Base-by-base conservation (phyloP, 1,140 invertebrate species). In the Hyphantria cunea region DNA sequence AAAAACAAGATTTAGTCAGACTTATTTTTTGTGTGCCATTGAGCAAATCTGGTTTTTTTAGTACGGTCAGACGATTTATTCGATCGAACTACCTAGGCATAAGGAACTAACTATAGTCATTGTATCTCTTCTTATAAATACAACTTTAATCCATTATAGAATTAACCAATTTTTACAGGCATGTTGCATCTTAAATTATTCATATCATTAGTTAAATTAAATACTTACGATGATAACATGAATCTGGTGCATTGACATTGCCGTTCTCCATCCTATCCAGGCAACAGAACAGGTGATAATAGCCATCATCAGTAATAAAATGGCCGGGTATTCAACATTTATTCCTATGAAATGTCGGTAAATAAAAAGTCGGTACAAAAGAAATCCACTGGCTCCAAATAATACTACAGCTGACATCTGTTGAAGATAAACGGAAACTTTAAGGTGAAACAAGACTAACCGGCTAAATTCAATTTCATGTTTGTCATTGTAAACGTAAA, bases 361-460 rank as follows among this genome's bases (percentile, higher is more conserved):
- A 34, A 92, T 76, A 33, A 92, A 86, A 13, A 93, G 70, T 49
- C 87, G 83, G 74, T 93, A 92, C 33, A 93, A 74, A 41, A 93
- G 87, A 72, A 89, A 89, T 14, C 92, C 84, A 56, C 91, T 92
- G 5, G 78, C 80, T 32, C 81, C 72, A 49, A 89, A 90, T 42
- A 92, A 74, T 31, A 91, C 80, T 3, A 89, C 60, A 53, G 92
- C 92, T 72, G 91, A 92, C 76, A 93, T 89, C 92, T 93, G 82
- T 77, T 34, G 80, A 78, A 50, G 74, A 73, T 76, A 72, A 53
- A 34, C 61, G 44, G 45, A 48, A 58, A 15, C 33, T 9, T 39
- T 58, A 48, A 11, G 52, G 66, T 73, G 50, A 67, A 71, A 61
- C 69, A 41, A 55, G 65, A 69, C 70, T 67, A 81, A n/a, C 55